Base-by-base conservation (phyloP, 2,113 vertebrate genomes). In the Actinemys pallida region DNA sequence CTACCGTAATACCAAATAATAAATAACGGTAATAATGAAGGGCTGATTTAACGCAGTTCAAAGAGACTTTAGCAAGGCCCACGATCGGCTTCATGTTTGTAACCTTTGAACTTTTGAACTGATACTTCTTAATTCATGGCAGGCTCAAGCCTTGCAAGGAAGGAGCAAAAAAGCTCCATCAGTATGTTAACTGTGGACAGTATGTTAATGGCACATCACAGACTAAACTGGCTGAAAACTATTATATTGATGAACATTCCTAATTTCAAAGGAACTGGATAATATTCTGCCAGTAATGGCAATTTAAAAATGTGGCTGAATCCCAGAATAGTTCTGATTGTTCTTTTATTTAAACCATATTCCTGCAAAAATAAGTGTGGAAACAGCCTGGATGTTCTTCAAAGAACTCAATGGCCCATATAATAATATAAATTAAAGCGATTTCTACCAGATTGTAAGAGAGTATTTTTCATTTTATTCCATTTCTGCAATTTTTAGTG, bases 321-420 rank as follows among this genome's bases (percentile, higher is more conserved):
- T 97, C 94, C 82, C 97, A 93, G 94, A 98, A 93, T 76, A 90
- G 93, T 95, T 97, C 94, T 97, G 97, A 97, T 97, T 92, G 91
- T 57, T 97, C 91, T 94, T 97, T 97, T 97, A 98, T 98, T 98
- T 96, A 98, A 98, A 98, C 92, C 96, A 97, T 98, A 97, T 95
- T 92, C 87, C 86, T 95, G 93, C 93, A 97, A 97, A 98, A 98
- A 89, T 96, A 95, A 97, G 95, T 95, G 96, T 97, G 95, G 97
- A 97, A 98, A 98, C 81, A 97, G 95, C 83, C 95, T 98, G 97
- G 97, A 97, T 62, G 16, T 59, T 96, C 96, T 98, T 98, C 97
- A 98, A 98, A 97, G 94, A 96, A 97, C 87, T 94, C 97, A 96
- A 78, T 7, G 86, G 96, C 83, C 96, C 97, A 87, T 97, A 94